phyloP scores from a whole-genome alignment of 2,888 invertebrate species.

The Coelopa pilipes region DNA sequence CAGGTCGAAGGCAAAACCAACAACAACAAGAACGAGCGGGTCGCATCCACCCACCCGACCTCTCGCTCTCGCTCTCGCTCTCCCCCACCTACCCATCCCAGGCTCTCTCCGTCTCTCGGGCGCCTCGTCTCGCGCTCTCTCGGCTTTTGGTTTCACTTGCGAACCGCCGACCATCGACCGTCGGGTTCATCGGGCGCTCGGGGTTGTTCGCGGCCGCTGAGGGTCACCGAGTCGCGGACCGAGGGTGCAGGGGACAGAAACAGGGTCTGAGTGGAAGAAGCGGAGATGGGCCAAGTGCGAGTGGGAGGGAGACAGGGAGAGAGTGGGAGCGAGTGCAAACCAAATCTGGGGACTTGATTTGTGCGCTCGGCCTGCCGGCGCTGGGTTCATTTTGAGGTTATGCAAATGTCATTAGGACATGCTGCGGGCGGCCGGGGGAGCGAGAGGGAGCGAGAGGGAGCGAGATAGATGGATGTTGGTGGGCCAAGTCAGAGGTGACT shows the following conservation, averaged over 20 bases:
- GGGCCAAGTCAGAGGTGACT: background rate
- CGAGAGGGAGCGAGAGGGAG: background rate
- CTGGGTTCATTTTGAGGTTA: constrained; percentile 35
- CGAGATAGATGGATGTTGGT: background rate
- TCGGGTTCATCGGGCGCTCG: too few relatives aligned
- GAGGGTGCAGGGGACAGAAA: background rate
- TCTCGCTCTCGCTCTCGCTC: too few relatives aligned
- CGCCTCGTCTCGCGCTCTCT: too few relatives aligned
- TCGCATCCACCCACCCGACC: too few relatives aligned
- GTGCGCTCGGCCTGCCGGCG: background rate
- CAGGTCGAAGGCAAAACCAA: too few relatives aligned
- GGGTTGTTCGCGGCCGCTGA: constrained; percentile 16
- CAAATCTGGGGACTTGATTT: constrained; percentile 32
- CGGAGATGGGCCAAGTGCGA: too few relatives aligned
- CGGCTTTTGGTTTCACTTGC: too few relatives aligned
- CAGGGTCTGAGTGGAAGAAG: background rate
- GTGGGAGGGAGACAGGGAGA: too few relatives aligned
- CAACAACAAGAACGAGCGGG: background rate
- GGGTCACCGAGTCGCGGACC: constrained; percentile 12
- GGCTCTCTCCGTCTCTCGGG: too few relatives aligned
- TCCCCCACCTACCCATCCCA: too few relatives aligned
- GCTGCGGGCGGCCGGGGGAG: background rate
- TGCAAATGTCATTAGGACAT: constrained; percentile 27
- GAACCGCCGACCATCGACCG: too few relatives aligned
- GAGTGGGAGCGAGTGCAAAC: too few relatives aligned